Evolutionary conservation across 2,113 vertebrate genomes (phyloP), one percentile per base, ranked within the genome.

Genomic region (Bothrops jararaca): DNA sequence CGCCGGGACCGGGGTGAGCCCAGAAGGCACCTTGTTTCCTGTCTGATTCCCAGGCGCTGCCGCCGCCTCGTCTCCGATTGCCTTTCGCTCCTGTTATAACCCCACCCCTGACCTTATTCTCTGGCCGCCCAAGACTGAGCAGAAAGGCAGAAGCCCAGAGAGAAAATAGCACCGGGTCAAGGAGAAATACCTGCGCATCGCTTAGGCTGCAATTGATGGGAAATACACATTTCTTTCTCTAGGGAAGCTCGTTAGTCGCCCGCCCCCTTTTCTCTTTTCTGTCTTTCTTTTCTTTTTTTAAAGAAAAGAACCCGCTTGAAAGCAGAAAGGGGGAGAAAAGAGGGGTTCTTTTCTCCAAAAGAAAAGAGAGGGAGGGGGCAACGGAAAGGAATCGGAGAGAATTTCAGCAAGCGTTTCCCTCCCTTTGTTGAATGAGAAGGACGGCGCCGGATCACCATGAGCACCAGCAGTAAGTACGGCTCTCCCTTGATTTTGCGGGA

Each of bases 391-490:
- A 39, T 7, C 34, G 53, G 69, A 13, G 92, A 94, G 96, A 95
- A 93, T 96, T 97, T 95, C 85, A 94, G 52, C 94, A 94, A 93
- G 97, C 50, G 91, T 95, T 93, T 92, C 92, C 96, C 95, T 95
- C 94, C 95, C 93, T 94, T 97, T 97, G 86, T 96, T 97, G 97
- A 94, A 94, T 97, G 97, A 97, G 96, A 94, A 96, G 97, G 94
- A 85, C 95, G 13, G 95, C 53, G 96, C 86, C 85, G 92, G 96
- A 96, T 93, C 96, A 96, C 87, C 96, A 98, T 98, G 98, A 98
- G 97, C 97, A 97, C 97, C 42, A 98, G 98, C 97, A 96, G 98
- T 98, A 96, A 98, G 98, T 98, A 96, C 53, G 91, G 96, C 93
- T 97, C 96, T 93, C 91, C 93, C 92, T 94, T 92, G 90, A 94